Conservation (phyloP, 2,113 vertebrate species). For the Triplophysa siluroides region DNA sequence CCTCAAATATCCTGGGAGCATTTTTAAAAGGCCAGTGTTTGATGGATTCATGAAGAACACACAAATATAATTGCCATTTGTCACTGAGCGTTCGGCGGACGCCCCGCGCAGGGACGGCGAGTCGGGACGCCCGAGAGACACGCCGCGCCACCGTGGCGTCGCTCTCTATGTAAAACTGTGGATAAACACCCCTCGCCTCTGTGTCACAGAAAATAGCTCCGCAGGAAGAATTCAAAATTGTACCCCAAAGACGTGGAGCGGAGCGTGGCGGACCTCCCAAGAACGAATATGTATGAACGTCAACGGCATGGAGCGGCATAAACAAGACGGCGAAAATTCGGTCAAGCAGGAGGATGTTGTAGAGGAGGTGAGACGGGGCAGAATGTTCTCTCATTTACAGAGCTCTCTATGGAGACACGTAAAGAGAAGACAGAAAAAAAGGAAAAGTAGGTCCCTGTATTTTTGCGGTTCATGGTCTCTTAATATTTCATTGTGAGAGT, state of each 20-base stretch:
- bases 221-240: slow-evolving; percentile 73
- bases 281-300: slow-evolving; percentile 72
- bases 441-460: slow-evolving; percentile 55
- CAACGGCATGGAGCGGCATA: slow-evolving; percentile 67
- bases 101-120: slow-evolving; percentile 70
- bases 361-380: slow-evolving; percentile 68
- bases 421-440: slow-evolving; percentile 50
- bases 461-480: slow-evolving; percentile 65
- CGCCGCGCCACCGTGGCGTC: slow-evolving; percentile 17
- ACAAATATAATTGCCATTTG: slow-evolving; percentile 87
- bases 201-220: slow-evolving; percentile 75
- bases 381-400: slow-evolving; percentile 69
- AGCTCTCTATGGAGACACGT: slow-evolving; percentile 54
- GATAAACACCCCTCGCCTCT: slow-evolving; percentile 72
- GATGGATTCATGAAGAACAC: slow-evolving; percentile 84
- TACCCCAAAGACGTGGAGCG: slow-evolving; percentile 70
- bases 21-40: slow-evolving; percentile 84
- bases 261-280: slow-evolving; percentile 57
- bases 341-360: slow-evolving; percentile 63
- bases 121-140: slow-evolving; percentile 53
- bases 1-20: slow-evolving; percentile 80
- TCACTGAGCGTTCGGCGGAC: slow-evolving; percentile 73
- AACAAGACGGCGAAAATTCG: slow-evolving; percentile 68
- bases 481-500: slow-evolving; percentile 65
- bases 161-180: slow-evolving; percentile 76